Percentiles rank a stretch among this genome's conserved stretches.
Evolutionary conservation across 1,140 invertebrate species (phyloP).

Genomic region (Homarus americanus): DNA sequence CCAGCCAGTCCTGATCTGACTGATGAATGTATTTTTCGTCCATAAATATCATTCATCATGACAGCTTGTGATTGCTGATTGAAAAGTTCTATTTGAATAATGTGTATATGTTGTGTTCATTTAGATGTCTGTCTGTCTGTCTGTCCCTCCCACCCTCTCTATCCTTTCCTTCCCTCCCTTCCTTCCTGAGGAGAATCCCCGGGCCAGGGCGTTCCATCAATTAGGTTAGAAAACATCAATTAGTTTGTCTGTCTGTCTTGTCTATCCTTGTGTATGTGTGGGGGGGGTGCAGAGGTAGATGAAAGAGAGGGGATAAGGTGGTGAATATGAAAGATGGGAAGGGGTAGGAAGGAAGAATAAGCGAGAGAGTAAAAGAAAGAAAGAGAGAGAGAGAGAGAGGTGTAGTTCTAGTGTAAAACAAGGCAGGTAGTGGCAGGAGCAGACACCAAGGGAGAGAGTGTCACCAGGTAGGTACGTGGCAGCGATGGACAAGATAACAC

Average conservation of each 20-base stretch:
- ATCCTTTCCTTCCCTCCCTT: background rate
- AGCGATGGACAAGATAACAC: slow-evolving; percentile 1
- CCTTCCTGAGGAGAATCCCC: background rate
- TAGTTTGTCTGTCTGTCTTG: too few species aligned
- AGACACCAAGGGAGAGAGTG: background rate
- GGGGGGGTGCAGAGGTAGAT: background rate
- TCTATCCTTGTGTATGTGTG: too few species aligned
- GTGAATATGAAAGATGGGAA: background rate
- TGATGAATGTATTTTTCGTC: too few species aligned
- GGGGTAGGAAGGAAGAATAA: background rate
- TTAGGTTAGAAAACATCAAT: too few species aligned
- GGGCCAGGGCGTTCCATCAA: too few species aligned
- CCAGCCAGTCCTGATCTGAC: too few species aligned
- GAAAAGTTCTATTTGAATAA: too few species aligned
- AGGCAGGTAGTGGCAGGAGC: background rate
- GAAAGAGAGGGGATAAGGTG: background rate
- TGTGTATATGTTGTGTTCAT: too few species aligned
- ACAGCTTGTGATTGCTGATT: too few species aligned
- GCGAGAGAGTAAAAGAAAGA: slow-evolving; percentile 26
- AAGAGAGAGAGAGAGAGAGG: slow-evolving; percentile 19
- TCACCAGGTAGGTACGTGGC: background rate
- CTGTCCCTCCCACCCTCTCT: background rate
- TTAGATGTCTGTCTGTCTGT: too few species aligned
- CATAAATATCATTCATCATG: too few species aligned
- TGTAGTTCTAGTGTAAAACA: background rate